Evolutionary conservation across 2,888 invertebrate genomes (phyloP), one percentile per base, ranked within the genome.

Genomic region (Brachypalpus laphriformis): DNA sequence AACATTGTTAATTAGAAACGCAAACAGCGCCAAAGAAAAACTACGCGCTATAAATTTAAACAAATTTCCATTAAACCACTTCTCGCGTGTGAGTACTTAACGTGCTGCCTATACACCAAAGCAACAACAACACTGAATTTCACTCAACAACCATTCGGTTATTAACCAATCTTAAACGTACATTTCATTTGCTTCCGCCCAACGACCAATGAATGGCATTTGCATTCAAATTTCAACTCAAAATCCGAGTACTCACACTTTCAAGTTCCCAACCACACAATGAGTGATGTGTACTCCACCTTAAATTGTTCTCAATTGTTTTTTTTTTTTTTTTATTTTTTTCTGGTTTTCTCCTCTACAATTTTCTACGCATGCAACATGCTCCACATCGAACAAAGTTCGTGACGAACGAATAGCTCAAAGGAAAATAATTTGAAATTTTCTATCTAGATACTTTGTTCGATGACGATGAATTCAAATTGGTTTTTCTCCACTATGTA

Each of bases 151-250:
- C 42, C 51, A 57, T 65, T 70, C 34, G 28, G 20, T 22, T 37
- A 54, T 63, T 80, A 75, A 75, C 83, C 83, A 85, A 85, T 85
- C 83, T 85, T 40, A 78, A 75, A 42, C 83, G 80, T 85, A 71
- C 80, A 37, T 78, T 80, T 75, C 45, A 45, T 59, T 85, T 80
- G 75, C 80, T 82, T 72, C 80, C 80, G 83, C 83, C 83, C 83
- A 85, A 59, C 83, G 65, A 85, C 83, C 83, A 85, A 80, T 80
- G 80, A 71, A 78, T 57, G 59, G 14, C 80, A 85, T 85, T 85
- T 75, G 59, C 74, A 75, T 83, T 71, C 51, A 11, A 68, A 59
- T 54, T 75, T 59, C 75, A 47, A 75, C 83, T 85, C 83, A 85
- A 75, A 70, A 56, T n/a, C 16, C 20, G 47, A 49, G 80, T 80